Percentiles rank a stretch among this genome's conserved stretches.
Conservation (phyloP, 1,140 invertebrate species). For the Babylonia areolata region DNA sequence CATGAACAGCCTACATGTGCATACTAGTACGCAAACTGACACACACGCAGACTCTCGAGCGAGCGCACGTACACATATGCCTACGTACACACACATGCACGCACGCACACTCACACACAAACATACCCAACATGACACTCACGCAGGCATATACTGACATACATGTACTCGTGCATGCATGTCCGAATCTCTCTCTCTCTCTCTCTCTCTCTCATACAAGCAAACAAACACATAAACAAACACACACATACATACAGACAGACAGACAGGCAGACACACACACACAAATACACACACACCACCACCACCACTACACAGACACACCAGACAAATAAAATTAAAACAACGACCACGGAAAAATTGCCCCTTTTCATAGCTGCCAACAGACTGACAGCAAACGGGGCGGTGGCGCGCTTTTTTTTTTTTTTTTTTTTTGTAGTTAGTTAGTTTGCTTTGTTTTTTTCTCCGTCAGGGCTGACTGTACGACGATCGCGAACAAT, state of each 20-base stretch:
- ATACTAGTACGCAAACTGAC: neutral
- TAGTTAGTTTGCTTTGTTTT: no score
- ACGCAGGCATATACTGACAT: neutral
- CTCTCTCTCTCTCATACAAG: no score
- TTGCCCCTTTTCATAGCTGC: no score
- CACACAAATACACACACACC: neutral
- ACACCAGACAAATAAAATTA: no score
- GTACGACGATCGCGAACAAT: no score
- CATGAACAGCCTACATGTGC: neutral
- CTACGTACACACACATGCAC: neutral
- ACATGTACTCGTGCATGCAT: neutral
- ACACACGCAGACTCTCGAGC: neutral
- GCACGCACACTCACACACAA: neutral
- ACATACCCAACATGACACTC: neutral
- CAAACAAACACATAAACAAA: neutral
- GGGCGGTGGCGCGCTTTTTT: no score
- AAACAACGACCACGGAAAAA: no score
- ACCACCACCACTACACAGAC: neutral
- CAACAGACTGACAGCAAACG: no score
- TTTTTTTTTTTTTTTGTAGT: no score
- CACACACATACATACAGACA: conserved; percentile 1
- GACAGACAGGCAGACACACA: neutral
- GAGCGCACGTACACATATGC: neutral
- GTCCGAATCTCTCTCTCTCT: no score
- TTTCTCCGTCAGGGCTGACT: no score